A percentile compares a stretch with the other conserved stretches of the same genome.
Conservation (phyloP, 1,140 invertebrate species). For the Drosophila pandora region DNA sequence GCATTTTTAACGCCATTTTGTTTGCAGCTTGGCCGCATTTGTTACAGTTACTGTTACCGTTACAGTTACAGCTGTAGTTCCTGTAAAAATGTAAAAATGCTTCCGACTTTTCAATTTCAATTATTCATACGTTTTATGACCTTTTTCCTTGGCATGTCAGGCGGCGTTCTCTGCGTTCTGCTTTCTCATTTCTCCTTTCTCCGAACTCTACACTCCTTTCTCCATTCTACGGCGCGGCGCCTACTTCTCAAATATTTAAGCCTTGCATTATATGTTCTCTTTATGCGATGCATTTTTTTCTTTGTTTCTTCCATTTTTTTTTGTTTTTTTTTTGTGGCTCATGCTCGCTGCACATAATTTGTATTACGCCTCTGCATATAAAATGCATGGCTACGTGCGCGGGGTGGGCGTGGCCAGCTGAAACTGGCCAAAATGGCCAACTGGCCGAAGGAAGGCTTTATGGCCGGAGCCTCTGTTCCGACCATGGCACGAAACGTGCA, state of each 20-base stretch:
- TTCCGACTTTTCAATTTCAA: constrained; percentile 81
- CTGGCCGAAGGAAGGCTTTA: constrained; percentile 48
- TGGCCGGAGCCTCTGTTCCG: constrained; percentile 45
- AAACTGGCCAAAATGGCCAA: constrained; percentile 27
- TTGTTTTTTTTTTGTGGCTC: constrained; percentile 14
- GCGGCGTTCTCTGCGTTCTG: neutral
- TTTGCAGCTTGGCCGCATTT: constrained; percentile 47
- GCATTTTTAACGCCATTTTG: constrained; percentile 77
- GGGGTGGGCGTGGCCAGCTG: constrained; percentile 53
- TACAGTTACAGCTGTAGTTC: constrained; percentile 36
- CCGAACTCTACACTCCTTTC: neutral
- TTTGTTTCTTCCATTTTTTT: constrained; percentile 7
- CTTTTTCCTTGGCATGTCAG: constrained; percentile 71
- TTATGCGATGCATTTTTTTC: constrained; percentile 35
- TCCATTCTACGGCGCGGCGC: constrained; percentile 45
- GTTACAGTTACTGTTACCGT: constrained; percentile 37
- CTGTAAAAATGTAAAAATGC: constrained; percentile 70
- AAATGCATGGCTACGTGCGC: constrained; percentile 73
- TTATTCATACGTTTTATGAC: constrained; percentile 81
- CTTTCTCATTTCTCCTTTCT: neutral
- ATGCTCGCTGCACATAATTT: constrained; percentile 71
- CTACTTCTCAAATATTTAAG: constrained; percentile 78
- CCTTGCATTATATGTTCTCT: constrained; percentile 66
- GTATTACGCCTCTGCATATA: constrained; percentile 64
- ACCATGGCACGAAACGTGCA: constrained; percentile 54